Conservation (phyloP, 2,888 invertebrate species). For the Lacanobia oleracea region DNA sequence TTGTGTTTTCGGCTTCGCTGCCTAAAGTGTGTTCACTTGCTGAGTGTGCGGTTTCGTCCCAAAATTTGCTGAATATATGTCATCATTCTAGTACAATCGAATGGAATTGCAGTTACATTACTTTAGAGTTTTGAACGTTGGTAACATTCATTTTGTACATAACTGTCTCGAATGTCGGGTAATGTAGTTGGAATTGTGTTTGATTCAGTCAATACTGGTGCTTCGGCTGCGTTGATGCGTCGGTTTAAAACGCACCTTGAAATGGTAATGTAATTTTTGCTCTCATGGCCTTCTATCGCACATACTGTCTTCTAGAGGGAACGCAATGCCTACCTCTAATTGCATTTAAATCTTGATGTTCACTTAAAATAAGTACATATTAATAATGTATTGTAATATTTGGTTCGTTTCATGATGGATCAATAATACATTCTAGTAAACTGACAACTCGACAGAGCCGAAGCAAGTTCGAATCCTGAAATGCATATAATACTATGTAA, state of each 20-base stretch:
- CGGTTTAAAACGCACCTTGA: slow-evolving; percentile 16
- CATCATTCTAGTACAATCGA: slow-evolving; percentile 72
- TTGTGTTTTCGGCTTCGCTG: slow-evolving; percentile 19
- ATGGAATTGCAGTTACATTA: slow-evolving; percentile 75
- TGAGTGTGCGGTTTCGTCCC: slow-evolving; percentile 74
- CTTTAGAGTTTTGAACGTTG: slow-evolving; percentile 70
- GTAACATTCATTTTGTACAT: slow-evolving; percentile 82
- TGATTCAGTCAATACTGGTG: slow-evolving; percentile 67
- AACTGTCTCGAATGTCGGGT: slow-evolving; percentile 74
- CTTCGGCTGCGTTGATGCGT: slow-evolving; percentile 76
- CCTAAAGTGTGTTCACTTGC: slow-evolving; percentile 45
- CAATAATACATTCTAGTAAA: slow-evolving; percentile 29
- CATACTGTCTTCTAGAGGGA: slow-evolving; percentile 19
- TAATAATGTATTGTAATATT: background rate
- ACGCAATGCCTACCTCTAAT: slow-evolving; percentile 28
- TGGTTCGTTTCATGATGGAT: background rate
- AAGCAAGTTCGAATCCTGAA: slow-evolving; percentile 53
- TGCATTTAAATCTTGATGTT: background rate
- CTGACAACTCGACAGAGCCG: slow-evolving; percentile 69
- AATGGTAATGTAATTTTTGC: background rate
- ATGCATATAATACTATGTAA: slow-evolving; percentile 63
- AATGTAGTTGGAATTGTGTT: slow-evolving; percentile 75
- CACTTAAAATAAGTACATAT: background rate
- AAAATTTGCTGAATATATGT: slow-evolving; percentile 72
- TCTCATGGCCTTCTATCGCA: slow-evolving; percentile 1